A percentile compares a stretch with the other conserved stretches of the same genome.
These are phyloP conservation scores for Sebastes fasciatus DNA, from an alignment of 2,113 vertebrate species.

Conservation along the genomic window DNA sequence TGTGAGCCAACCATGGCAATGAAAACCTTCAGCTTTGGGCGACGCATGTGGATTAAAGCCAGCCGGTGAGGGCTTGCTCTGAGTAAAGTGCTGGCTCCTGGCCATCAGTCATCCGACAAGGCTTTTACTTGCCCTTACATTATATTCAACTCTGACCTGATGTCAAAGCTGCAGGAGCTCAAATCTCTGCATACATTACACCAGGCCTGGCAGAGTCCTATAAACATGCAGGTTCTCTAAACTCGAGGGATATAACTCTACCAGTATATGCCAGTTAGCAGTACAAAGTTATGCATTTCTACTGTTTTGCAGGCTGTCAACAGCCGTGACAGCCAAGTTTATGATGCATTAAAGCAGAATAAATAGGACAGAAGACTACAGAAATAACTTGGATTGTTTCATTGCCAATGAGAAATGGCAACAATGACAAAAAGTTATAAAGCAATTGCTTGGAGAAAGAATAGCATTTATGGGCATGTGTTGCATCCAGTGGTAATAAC, in stretches of 20 bases:
- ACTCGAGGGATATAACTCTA: neutral
- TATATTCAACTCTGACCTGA: constrained; percentile 56
- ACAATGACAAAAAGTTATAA: constrained; percentile 1
- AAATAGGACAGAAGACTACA: neutral
- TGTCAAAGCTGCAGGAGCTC: constrained; percentile 52
- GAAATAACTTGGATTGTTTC: neutral
- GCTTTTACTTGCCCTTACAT: constrained; percentile 65
- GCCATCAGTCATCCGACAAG: constrained; percentile 67
- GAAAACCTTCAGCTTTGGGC: constrained; percentile 39
- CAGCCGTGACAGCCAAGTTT: constrained; percentile 16
- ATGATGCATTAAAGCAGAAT: neutral
- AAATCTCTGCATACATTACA: constrained; percentile 42
- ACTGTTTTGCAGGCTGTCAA: neutral
- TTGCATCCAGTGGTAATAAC: neutral
- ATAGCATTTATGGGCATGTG: neutral
- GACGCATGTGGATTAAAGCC: constrained; percentile 37
- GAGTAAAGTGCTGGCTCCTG: constrained; percentile 59
- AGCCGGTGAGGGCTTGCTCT: constrained; percentile 43
- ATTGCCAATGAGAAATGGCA: neutral
- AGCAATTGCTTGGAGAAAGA: neutral
- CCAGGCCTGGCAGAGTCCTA: constrained; percentile 4
- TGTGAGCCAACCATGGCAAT: constrained; percentile 39
- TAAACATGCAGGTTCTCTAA: constrained; percentile 11
- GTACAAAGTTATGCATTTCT: constrained; percentile 4
- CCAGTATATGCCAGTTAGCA: neutral